Evolutionary conservation across 2,888 invertebrate genomes (phyloP), one percentile per base, ranked within the genome.

Genomic region (Elysia crispata): DNA sequence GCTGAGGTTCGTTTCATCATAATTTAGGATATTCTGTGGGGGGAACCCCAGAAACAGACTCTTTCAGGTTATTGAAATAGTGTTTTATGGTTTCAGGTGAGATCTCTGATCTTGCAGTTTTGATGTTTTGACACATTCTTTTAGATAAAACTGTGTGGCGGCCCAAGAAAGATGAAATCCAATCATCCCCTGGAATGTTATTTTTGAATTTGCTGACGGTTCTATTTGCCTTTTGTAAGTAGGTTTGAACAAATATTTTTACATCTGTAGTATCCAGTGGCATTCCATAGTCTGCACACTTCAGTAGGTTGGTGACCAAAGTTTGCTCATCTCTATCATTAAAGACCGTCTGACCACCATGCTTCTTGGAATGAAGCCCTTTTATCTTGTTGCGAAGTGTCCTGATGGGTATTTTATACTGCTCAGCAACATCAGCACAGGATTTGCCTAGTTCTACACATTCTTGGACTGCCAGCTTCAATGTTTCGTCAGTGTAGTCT

Each of bases 1-100:
- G 1, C 15, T 25, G 5, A 66, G 15, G 18, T 66, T 66, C 5
- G 66, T 66, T 28, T 66, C 66, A 23, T 66, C 66, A 83, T 89
- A 92, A 72, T 90, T 91, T 74, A 86, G 85, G 6, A 90, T 86
- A 74, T 88, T 86, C 6, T 23, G 62, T 13, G n/a, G 77, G 72
- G 18, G 80, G 80, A 0, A 85, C 73, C 28, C 41, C 77, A 77
- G 23, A 62, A 66, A 67, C 23, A 23, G 23, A 49, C 77, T n/a
- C n/a, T n/a, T n/a, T 20, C 18, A 73, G 67, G 57, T 76, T 64
- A 20, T 66, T 28, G 60, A 80, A 77, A 72, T 77, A 80, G 0
- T 0, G 18, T 1, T 33, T 18, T 0, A 80, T 41, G 13, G 31
- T 25, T 1, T 67, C 62, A 23, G 33, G 33, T 6, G n/a, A 18